These are phyloP conservation scores for Ptilodon capucinus DNA, from an alignment of 2,888 invertebrate genomes.

Conservation along the genomic window DNA sequence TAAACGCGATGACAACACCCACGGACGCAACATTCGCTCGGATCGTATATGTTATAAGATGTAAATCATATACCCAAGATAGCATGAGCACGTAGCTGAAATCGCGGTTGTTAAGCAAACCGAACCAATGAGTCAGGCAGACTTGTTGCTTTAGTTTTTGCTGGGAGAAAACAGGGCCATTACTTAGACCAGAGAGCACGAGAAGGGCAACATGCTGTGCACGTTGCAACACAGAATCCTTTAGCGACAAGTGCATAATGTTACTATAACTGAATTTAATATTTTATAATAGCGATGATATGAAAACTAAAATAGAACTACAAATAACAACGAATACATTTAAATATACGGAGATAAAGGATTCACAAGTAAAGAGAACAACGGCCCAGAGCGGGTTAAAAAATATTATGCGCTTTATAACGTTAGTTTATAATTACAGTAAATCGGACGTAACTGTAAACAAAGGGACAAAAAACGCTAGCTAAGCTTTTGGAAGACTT, in stretches of 20 bases:
- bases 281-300: too few species aligned
- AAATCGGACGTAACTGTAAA: not conserved
- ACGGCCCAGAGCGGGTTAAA: not conserved
- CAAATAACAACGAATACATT: not conserved
- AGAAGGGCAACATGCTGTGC: slow-evolving; percentile 19
- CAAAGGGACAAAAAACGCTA: not conserved
- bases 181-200: slow-evolving; percentile 27
- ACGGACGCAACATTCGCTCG: slow-evolving; percentile 21
- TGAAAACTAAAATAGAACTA: too few species aligned
- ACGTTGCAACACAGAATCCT: slow-evolving; percentile 26
- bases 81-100: slow-evolving; percentile 36
- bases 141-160: slow-evolving; percentile 50
- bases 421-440: too few species aligned
- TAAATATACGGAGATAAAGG: not conserved
- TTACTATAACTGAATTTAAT: not conserved
- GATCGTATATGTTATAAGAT: slow-evolving; percentile 25
- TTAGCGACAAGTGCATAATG: slow-evolving; percentile 15
- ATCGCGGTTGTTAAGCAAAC: slow-evolving; percentile 34
- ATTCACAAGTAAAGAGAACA: not conserved
- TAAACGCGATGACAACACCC: slow-evolving; percentile 18
- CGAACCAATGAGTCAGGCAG: slow-evolving; percentile 43
- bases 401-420: not conserved
- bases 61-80: slow-evolving; percentile 31
- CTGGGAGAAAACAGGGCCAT: slow-evolving; percentile 38
- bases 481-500: not conserved